phyloP scores from a whole-genome alignment of 2,888 invertebrate genomes.

The Leptodirus hochenwartii region DNA sequence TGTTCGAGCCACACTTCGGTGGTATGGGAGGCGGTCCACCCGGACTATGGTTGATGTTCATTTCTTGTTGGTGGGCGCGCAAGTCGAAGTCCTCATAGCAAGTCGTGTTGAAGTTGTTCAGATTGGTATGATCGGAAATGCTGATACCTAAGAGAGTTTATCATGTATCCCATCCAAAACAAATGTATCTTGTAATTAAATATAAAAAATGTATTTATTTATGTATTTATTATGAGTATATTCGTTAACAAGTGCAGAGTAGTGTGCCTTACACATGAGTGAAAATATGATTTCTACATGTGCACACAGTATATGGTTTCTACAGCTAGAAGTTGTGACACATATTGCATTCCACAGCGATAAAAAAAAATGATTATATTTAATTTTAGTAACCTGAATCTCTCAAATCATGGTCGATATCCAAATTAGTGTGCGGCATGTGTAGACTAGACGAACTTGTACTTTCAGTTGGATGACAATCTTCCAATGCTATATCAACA shows the following conservation, averaged over 20 bases:
- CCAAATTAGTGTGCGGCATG: constrained; percentile 14
- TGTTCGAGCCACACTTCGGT: constrained; percentile 21
- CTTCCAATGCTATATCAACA: constrained; percentile 30
- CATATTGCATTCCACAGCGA: too few relatives aligned
- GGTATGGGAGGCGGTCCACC: constrained; percentile 25
- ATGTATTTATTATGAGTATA: too few relatives aligned
- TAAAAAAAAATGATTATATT: constrained; percentile 15
- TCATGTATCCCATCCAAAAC: neutral
- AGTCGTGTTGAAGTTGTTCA: constrained; percentile 26
- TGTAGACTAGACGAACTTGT: constrained; percentile 12
- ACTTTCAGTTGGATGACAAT: constrained; percentile 17
- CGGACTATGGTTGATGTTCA: constrained; percentile 24
- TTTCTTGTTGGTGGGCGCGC: constrained; percentile 22
- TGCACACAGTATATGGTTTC: too few relatives aligned
- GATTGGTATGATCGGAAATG: constrained; percentile 23
- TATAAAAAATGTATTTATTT: neutral
- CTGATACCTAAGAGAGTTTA: constrained; percentile 17
- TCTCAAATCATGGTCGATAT: constrained; percentile 30
- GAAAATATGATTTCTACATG: too few relatives aligned
- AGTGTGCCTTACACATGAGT: too few relatives aligned
- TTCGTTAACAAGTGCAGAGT: too few relatives aligned
- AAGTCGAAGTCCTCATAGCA: constrained; percentile 27
- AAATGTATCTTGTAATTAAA: neutral
- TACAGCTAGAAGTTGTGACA: too few relatives aligned
- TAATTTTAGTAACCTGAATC: constrained; percentile 30